Percentiles rank a stretch among this genome's conserved stretches.
phyloP scores from a whole-genome alignment of 30 jellyfish, hydroid and myxozoan genomes.

The Aurelia sp. region DNA sequence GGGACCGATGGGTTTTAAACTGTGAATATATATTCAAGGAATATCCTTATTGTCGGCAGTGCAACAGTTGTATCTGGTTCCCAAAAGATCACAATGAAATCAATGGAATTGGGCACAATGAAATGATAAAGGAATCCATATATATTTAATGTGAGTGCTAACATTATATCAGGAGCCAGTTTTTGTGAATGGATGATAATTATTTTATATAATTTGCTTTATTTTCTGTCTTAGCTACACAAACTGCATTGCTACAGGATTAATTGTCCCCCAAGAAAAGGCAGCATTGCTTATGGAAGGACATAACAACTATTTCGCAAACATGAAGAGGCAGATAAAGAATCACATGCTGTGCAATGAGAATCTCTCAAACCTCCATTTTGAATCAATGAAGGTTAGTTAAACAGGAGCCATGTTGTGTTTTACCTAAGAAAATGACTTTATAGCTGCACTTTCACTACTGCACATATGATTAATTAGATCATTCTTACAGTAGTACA shows the following conservation, averaged over 20 bases:
- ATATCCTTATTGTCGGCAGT: too few species aligned
- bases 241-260: slow-evolving; percentile 19
- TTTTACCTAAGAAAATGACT: neutral
- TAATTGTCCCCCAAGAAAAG: slow-evolving; percentile 16
- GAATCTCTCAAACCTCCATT: too few species aligned
- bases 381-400: too few species aligned
- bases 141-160: neutral
- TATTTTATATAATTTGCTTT: neutral
- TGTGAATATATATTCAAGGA: too few species aligned
- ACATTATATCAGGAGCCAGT: neutral
- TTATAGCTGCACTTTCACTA: neutral
- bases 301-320: slow-evolving; percentile 13
- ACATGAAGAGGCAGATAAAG: slow-evolving; percentile 23
- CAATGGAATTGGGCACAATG: too few species aligned
- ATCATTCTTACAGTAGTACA: too few species aligned
- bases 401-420: neutral
- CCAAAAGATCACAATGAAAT: too few species aligned
- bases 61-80: too few species aligned
- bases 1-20: too few species aligned
- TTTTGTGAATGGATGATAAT: neutral
- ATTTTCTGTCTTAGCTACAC: slow-evolving; percentile 10
- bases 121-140: neutral
- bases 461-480: neutral
- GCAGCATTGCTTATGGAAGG: slow-evolving; percentile 22
- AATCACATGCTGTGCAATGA: slow-evolving; percentile 16